These are phyloP conservation scores for Bombus superbus DNA, from an alignment of 1,140 invertebrate species.

Conservation along the genomic window DNA sequence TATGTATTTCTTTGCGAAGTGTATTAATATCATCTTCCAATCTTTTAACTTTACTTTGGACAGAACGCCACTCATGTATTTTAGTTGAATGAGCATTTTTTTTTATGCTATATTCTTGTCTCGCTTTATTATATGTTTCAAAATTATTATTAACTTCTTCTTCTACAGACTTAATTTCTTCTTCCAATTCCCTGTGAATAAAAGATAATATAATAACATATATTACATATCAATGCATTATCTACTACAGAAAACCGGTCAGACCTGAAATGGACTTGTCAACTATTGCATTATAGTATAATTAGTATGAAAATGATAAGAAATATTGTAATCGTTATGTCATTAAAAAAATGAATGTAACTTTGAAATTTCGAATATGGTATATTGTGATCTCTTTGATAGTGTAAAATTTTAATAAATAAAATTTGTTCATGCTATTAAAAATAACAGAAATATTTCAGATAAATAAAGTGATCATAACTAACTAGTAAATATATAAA, in stretches of 20 bases:
- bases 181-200: slow-evolving; percentile 59
- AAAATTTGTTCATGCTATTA: too few relatives aligned
- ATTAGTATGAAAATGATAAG: neutral
- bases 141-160: slow-evolving; percentile 60
- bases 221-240: neutral
- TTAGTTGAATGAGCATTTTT: slow-evolving; percentile 64
- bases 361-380: too few relatives aligned
- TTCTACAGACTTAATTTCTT: slow-evolving; percentile 61
- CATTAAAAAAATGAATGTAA: too few relatives aligned
- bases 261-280: neutral
- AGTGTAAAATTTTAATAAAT: too few relatives aligned
- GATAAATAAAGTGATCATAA: too few relatives aligned
- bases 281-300: neutral
- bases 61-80: slow-evolving; percentile 52
- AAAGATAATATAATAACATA: neutral
- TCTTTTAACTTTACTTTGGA: slow-evolving; percentile 61
- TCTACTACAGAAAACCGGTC: accelerated
- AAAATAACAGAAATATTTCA: too few relatives aligned
- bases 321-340: neutral
- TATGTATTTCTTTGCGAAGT: slow-evolving; percentile 71
- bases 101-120: slow-evolving; percentile 40
- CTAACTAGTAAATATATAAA: too few relatives aligned
- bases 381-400: too few relatives aligned
- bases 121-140: slow-evolving; percentile 55
- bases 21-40: slow-evolving; percentile 68